Evolutionary conservation across 2,888 invertebrate species (phyloP).

Genomic region (Bembecia ichneumoniformis): DNA sequence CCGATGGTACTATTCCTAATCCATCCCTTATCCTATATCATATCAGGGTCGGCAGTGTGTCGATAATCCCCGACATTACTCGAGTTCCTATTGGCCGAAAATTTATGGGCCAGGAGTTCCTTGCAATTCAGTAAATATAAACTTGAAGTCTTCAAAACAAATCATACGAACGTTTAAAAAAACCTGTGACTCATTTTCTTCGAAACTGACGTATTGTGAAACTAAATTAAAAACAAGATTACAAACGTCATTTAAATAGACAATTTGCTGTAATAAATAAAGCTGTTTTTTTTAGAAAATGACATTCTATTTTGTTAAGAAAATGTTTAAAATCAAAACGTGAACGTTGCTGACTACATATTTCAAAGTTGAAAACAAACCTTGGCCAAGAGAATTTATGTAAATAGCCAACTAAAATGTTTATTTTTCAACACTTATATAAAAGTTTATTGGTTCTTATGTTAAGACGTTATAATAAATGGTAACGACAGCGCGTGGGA

Average conservation of each 20-base stretch:
- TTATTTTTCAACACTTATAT: conserved; percentile 11
- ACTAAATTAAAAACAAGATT: too few species aligned
- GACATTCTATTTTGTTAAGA: background rate
- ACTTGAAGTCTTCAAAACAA: too few species aligned
- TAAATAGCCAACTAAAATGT: conserved; percentile 12
- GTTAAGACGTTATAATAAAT: background rate
- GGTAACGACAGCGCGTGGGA: background rate
- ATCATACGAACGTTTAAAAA: too few species aligned
- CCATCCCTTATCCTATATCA: too few species aligned
- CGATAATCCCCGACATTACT: too few species aligned
- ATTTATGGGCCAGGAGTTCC: too few species aligned
- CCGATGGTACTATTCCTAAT: too few species aligned
- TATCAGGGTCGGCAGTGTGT: too few species aligned
- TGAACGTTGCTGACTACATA: conserved; percentile 12
- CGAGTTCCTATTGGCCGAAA: too few species aligned
- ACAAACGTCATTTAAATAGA: background rate
- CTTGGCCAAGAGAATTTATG: conserved; percentile 20
- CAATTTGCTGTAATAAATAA: background rate
- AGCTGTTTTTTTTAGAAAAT: background rate
- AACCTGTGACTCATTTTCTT: too few species aligned
- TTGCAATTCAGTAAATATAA: too few species aligned
- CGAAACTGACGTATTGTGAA: too few species aligned
- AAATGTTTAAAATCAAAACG: background rate
- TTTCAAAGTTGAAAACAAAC: conserved; percentile 16
- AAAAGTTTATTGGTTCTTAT: background rate